Conservation (phyloP, 92 coral and sea anemone species). For the Epizoanthus fatuus region DNA sequence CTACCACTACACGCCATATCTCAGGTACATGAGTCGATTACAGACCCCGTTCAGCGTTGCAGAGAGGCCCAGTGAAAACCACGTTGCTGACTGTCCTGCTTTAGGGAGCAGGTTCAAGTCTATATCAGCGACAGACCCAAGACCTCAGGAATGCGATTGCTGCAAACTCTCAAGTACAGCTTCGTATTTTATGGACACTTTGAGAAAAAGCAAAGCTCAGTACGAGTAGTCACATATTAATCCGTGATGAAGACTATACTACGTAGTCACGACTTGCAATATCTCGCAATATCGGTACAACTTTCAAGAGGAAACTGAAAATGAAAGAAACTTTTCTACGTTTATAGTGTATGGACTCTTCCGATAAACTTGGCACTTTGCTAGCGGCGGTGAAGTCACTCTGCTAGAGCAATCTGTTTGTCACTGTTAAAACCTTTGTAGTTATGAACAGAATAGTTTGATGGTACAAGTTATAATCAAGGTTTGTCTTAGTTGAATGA, state of each 20-base stretch:
- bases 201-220: slow-evolving; percentile 1
- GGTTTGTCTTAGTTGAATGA: too few relatives aligned
- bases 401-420: too few relatives aligned
- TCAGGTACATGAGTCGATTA: slow-evolving; percentile 12
- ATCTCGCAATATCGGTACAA: too few relatives aligned
- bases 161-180: slow-evolving; percentile 20
- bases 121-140: slow-evolving; percentile 5
- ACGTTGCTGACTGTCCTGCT: not conserved
- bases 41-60: not conserved
- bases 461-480: too few relatives aligned
- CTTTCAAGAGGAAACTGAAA: too few relatives aligned
- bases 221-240: not conserved
- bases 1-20: slow-evolving; percentile 15
- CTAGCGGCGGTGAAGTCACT: too few relatives aligned
- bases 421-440: too few relatives aligned
- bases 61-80: not conserved
- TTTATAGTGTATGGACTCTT: too few relatives aligned
- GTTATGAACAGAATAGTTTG: too few relatives aligned
- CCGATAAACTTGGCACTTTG: too few relatives aligned
- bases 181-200: slow-evolving; percentile 16
- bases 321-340: too few relatives aligned
- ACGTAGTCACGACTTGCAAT: too few relatives aligned
- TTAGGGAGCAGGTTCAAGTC: not conserved
- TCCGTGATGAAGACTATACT: not conserved
- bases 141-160: slow-evolving; percentile 5